phyloP scores from a whole-genome alignment of 2,888 invertebrate genomes.

The Melangyna quadrimaculata region DNA sequence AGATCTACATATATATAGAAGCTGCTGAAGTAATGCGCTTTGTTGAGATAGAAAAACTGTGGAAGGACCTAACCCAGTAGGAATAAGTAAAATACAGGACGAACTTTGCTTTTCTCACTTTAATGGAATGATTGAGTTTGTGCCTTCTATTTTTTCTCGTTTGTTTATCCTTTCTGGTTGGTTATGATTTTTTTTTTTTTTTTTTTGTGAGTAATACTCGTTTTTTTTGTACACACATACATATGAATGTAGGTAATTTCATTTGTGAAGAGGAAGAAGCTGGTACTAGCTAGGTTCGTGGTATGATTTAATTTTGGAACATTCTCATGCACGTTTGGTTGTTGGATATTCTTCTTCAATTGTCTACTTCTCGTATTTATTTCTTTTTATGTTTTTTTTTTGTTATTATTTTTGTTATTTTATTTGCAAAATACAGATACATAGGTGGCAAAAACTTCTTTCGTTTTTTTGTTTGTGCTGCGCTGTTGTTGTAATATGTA shows the following conservation, averaged over 20 bases:
- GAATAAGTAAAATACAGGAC: constrained; percentile 15
- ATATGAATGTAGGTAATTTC: too few species aligned
- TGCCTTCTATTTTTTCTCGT: constrained; percentile 1
- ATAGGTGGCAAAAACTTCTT: constrained; percentile 2
- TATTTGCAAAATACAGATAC: background rate
- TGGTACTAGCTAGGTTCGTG: background rate
- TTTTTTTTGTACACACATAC: background rate
- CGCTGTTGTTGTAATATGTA: background rate
- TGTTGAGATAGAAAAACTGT: background rate
- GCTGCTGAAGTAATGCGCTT: constrained; percentile 34
- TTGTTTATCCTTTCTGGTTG: constrained; percentile 8
- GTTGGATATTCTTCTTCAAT: constrained; percentile 9
- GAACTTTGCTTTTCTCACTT: constrained; percentile 43
- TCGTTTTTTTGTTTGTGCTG: background rate
- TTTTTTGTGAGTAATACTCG: constrained; percentile 74
- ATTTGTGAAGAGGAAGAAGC: background rate
- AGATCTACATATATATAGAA: too few species aligned
- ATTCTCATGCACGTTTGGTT: constrained; percentile 39
- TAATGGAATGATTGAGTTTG: constrained; percentile 61
- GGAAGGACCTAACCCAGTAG: background rate
- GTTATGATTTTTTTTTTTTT: constrained; percentile 76
- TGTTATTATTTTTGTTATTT: background rate
- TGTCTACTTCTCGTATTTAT: constrained; percentile 11
- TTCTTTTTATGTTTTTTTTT: background rate
- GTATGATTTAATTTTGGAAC: constrained; percentile 49